phyloP scores from a whole-genome alignment of 1,140 invertebrate species.

The Penaeus japonicus region DNA sequence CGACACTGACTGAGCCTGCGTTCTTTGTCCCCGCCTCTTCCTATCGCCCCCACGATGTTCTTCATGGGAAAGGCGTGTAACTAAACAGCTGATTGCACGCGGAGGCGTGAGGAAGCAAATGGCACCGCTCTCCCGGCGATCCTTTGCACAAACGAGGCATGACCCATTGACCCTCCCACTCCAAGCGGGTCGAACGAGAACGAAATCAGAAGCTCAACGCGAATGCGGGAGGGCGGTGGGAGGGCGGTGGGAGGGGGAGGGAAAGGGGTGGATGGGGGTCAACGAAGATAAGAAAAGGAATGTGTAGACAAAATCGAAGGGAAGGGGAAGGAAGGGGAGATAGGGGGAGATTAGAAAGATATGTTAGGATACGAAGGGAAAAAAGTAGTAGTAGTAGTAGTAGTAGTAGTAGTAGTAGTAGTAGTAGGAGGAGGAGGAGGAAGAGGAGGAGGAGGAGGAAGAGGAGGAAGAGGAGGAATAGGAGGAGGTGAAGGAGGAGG shows the following conservation, averaged over 20 bases:
- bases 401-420: neutral
- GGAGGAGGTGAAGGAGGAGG: neutral
- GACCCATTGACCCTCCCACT: no score
- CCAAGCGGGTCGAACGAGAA: no score
- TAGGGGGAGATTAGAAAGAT: neutral
- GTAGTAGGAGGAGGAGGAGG: neutral
- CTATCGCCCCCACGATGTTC: no score
- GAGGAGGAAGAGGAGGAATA: neutral
- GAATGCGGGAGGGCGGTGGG: neutral
- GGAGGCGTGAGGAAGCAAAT: no score
- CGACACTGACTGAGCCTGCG: no score
- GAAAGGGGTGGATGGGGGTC: neutral
- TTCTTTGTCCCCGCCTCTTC: no score
- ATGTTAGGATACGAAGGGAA: neutral
- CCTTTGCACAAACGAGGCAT: no score
- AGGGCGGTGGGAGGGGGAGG: neutral
- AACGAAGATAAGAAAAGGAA: neutral
- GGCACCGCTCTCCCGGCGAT: no score
- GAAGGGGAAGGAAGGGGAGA: neutral
- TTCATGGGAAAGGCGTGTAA: no score
- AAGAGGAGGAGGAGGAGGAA: neutral
- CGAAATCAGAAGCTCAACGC: no score
- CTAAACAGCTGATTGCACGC: no score
- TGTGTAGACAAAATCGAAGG: neutral
- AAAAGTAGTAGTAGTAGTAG: neutral